Evolutionary conservation across 1,140 invertebrate species (phyloP).

Genomic region (Musca vetustissima): DNA sequence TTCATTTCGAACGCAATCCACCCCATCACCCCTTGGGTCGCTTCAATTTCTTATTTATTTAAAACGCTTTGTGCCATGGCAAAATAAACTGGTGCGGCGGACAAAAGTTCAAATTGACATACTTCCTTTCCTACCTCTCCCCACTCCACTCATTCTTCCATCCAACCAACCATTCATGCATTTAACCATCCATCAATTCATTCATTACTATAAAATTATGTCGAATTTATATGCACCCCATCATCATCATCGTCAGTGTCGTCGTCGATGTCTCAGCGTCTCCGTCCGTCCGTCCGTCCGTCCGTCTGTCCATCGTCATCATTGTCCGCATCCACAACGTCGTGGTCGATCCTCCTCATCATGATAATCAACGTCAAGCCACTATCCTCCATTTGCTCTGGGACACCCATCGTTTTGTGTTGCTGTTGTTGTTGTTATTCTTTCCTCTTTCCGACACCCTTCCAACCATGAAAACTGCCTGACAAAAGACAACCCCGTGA

Average conservation of each 20-base stretch:
- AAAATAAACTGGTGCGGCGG: not conserved
- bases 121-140: not conserved
- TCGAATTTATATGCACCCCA: slow-evolving; percentile 56
- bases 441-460: too few species aligned
- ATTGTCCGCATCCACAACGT: not conserved
- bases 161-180: slow-evolving; percentile 15
- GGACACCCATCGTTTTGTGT: too few species aligned
- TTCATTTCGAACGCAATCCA: too few species aligned
- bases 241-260: slow-evolving; percentile 25
- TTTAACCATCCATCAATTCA: slow-evolving; percentile 54
- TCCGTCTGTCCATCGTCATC: too few species aligned
- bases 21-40: not conserved
- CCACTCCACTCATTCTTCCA: not conserved
- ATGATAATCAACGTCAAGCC: slow-evolving; percentile 21
- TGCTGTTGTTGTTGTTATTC: too few species aligned
- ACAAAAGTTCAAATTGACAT: not conserved
- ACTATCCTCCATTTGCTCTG: too few species aligned
- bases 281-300: too few species aligned
- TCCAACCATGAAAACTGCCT: too few species aligned
- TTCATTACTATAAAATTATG: slow-evolving; percentile 57
- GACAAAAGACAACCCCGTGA: too few species aligned
- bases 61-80: not conserved
- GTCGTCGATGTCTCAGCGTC: too few species aligned
- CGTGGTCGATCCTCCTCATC: not conserved
- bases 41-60: slow-evolving; percentile 13